These are phyloP conservation scores for Apis cerana DNA, from an alignment of 1,140 invertebrate species.

Conservation along the genomic window DNA sequence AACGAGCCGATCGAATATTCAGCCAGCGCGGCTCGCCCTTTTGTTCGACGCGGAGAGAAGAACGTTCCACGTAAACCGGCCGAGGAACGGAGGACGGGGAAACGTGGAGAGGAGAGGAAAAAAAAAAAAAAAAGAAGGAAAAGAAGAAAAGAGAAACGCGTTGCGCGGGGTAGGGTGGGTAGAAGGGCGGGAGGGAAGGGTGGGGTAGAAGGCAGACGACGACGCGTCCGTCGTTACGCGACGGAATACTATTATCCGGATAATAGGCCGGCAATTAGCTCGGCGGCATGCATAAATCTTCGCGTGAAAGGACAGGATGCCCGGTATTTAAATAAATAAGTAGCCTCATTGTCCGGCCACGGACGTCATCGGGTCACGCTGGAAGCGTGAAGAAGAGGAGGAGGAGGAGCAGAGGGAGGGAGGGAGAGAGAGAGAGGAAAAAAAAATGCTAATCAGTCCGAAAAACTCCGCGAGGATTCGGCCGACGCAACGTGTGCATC, in stretches of 20 bases:
- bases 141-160: too few species aligned
- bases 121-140: not conserved
- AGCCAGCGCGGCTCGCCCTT: constrained; percentile 41
- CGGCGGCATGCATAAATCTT: constrained; percentile 74
- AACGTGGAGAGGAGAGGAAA: not conserved
- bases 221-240: constrained; percentile 68
- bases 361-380: constrained; percentile 68
- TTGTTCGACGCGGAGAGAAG: constrained; percentile 49
- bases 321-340: constrained; percentile 75
- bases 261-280: constrained; percentile 74
- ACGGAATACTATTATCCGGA: constrained; percentile 74
- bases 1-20: constrained; percentile 54
- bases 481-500: constrained; percentile 1
- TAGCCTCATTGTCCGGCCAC: constrained; percentile 69
- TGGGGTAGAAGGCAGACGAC: constrained; percentile 46
- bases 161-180: too few species aligned
- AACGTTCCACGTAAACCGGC: not conserved
- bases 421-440: not conserved
- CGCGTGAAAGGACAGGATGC: constrained; percentile 74
- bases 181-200: too few species aligned
- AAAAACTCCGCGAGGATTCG: constrained; percentile 58
- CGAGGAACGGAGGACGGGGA: constrained; percentile 9
- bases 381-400: constrained; percentile 60
- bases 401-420: too few species aligned
- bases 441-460: constrained; percentile 73